Base-by-base conservation (phyloP, 2,113 vertebrate species). In the Pluvialis apricaria region DNA sequence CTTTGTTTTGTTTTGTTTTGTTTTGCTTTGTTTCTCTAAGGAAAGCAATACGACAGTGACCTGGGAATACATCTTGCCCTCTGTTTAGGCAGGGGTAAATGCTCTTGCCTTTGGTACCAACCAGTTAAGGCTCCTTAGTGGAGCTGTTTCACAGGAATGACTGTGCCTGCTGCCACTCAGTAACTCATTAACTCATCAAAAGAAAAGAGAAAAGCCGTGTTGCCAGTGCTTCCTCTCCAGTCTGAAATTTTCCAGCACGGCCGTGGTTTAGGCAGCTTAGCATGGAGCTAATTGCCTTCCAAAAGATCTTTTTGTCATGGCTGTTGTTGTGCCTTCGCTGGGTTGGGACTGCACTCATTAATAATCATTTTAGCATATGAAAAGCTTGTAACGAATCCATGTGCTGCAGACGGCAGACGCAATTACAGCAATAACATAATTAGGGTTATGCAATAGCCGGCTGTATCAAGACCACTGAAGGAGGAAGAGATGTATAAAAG, bases 341-440 rank as follows among this genome's bases (percentile, higher is more conserved):
- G 93, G 96, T 92, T 91, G 94, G 94, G 96, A 86, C 93, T 34
- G 64, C 66, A 17, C 96, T 97, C 97, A 80, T 97, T 97, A 97
- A 97, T 97, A 97, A 97, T 83, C 71, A 83, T 94, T 97, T 97
- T 97, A 97, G 96, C 97, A 95, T 97, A 97, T 97, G 97, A 97
- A 97, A 97, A 94, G 96, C 94, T 85, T 95, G 95, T 96, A 97
- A 97, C 38, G 57, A 96, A 96, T 95, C 97, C 96, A 97, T 96
- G 97, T 40, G 97, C 90, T 86, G 95, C 96, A 97, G 96, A 95
- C 93, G 16, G 96, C 89, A 94, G 92, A 72, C 20, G 29, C 96
- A 97, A 97, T 97, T 97, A 97, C 88, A 85, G 92, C 94, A 91
- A 93, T 83, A 94, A 95, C 95, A 91, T 96, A 95, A 95, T 97